Base-by-base conservation (phyloP, 2,113 vertebrate species). In the Plestiodon gilberti region DNA sequence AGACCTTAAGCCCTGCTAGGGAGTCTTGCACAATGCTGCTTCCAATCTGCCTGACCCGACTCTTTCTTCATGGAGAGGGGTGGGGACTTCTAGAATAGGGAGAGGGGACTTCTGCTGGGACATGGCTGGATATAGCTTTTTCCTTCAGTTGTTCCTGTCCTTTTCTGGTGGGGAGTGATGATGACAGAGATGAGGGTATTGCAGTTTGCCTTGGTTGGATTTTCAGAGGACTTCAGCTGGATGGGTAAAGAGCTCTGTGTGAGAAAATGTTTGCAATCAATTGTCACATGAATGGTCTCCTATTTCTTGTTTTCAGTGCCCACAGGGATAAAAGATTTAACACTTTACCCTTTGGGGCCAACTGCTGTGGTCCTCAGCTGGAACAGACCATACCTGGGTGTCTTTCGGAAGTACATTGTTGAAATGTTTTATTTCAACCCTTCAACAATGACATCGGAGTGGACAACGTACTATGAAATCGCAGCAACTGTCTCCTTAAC, bases 341-440 rank as follows among this genome's bases (percentile, higher is more conserved):
- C 97, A 0, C 97, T 99, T 15, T 99, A 98, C 89, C 97, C 98
- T 0, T 93, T 99, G 95, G 97, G 98, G n/a, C 99, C 98, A 1
- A 98, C 97, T 0, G 97, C 97, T 0, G 97, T 98, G 67, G 96
- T 99, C 82, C 95, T 99, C 91, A 99, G 97, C 95, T 99, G 99
- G 99, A 98, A 97, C 93, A 97, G 99, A 75, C 98, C 98, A 28
- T 98, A 97, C 75, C 95, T 98, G 14, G 98, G 98, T 5, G 96
- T 98, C 57, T 99, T 99, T 96, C 97, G 98, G 89, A 99, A 99
- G 91, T 99, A 99, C 0, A 95, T 99, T 14, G 97, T 99, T 48
- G 98, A 99, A 95, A 99, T 98, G 91, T 99, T 98, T 95, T 99
- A 98, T 95, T 99, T 99, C 96, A 99, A 99, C 94, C 98, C 99